Base-by-base conservation (phyloP, 2,113 vertebrate genomes). In the Mohoua ochrocephala region DNA sequence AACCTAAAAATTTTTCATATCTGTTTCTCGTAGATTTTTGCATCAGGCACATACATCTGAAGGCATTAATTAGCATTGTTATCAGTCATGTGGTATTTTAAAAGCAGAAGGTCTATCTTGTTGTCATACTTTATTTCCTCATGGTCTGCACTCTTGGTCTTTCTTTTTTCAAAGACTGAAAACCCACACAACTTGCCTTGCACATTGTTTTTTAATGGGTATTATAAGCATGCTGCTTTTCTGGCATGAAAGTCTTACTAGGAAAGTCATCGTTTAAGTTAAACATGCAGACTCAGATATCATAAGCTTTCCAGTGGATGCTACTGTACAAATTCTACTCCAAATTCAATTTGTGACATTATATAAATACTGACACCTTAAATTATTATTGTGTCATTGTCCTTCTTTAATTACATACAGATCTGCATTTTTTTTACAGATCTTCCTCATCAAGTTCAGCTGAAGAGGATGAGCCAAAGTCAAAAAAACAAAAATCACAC, bases 401-500 rank as follows among this genome's bases (percentile, higher is more conserved):
- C 19, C 24, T 93, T 70, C 24, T 75, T 78, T 70, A 79, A 65
- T 91, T 92, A 60, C 7, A 7, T 76, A 24, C 4, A 37, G 69
- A 50, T 65, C 16, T 91, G 1, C 50, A 1, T 84, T 28, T 95
- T 97, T 96, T 67, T 84, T 24, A 45, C 30, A 99, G 98, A 89
- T 98, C 98, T 63, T 92, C 91, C 71, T 99, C 99, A n/a, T 99
- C 99, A 47, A 98, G 98, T 96, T 92, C 97, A 57, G 97, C 98
- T 21, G 98, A 98, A 77, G 99, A 99, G 9, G 97, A 98, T 41
- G 93, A 87, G 20, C 97, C 96, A 73, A 99, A 98, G 97, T 98
- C 98, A 96, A 99, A 99, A 97, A 99, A 99, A 92, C 96, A 98
- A 77, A 99, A 99, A 95, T 98, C 97, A 77, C 98, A 98, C 69